Evolutionary conservation across 2,113 vertebrate species (phyloP).

Genomic region (Phalacrocorax pelagicus): DNA sequence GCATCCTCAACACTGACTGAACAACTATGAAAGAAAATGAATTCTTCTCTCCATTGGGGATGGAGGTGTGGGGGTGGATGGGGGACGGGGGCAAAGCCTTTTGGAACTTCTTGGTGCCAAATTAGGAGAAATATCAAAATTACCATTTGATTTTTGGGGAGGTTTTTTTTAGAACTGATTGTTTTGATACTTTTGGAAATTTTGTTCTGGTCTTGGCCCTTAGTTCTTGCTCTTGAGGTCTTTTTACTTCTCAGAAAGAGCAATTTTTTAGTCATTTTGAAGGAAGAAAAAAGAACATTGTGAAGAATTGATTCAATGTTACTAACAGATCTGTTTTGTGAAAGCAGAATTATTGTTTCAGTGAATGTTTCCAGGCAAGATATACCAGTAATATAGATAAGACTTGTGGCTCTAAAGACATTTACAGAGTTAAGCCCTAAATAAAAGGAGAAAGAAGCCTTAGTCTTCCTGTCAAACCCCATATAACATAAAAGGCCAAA

Average conservation of each 20-base stretch:
- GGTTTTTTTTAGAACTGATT: not conserved
- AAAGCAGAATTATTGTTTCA: not conserved
- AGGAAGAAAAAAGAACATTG: not conserved
- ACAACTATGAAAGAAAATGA: not conserved
- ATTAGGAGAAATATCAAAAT: not conserved
- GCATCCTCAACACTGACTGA: not conserved
- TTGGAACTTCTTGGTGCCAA: not conserved
- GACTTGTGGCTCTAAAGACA: not conserved
- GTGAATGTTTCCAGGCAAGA: not conserved
- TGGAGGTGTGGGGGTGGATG: accelerated
- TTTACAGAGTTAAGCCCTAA: not conserved
- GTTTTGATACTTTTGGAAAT: not conserved
- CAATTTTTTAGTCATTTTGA: not conserved
- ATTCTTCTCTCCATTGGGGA: not conserved
- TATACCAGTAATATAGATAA: not conserved
- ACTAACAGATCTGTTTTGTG: not conserved
- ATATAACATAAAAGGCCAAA: not conserved
- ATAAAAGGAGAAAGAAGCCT: not conserved
- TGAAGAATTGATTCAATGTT: not conserved
- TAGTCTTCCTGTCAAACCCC: not conserved
- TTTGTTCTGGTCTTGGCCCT: not conserved
- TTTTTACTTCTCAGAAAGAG: not conserved
- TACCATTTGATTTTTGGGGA: not conserved
- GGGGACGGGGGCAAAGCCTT: not conserved
- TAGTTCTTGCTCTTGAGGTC: not conserved